Evolutionary conservation across 92 coral and sea anemone genomes (phyloP).

Genomic region (Anthopleura xanthogrammica): DNA sequence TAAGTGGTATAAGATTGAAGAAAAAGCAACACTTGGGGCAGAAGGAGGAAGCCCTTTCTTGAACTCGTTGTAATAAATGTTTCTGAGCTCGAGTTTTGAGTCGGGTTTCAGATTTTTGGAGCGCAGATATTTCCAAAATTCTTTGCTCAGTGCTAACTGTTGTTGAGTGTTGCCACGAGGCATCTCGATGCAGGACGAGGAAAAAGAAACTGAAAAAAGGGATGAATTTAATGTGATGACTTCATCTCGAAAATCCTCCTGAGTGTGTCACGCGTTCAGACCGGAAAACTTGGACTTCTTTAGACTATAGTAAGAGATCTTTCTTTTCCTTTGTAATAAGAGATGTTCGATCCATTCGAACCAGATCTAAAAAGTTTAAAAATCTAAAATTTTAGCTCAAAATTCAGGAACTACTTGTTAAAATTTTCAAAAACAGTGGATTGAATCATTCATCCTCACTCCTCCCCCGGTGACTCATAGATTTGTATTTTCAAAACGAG

Average conservation of each 20-base stretch:
- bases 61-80: constrained; percentile 50
- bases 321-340: background rate
- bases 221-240: background rate
- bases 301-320: background rate
- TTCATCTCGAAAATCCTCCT: background rate
- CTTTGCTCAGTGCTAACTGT: constrained; percentile 29
- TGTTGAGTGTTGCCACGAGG: constrained; percentile 32
- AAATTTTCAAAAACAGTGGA: background rate
- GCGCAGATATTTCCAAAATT: constrained; percentile 64
- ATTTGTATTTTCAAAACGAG: background rate
- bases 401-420: background rate
- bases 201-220: background rate
- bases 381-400: background rate
- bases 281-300: background rate
- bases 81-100: constrained; percentile 61
- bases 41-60: constrained; percentile 26
- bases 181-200: constrained; percentile 23
- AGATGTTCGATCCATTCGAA: background rate
- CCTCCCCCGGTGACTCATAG: background rate
- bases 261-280: background rate
- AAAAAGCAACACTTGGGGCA: constrained; percentile 36
- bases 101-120: constrained; percentile 50
- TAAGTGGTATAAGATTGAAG: constrained; percentile 52
- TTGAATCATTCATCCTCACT: background rate
- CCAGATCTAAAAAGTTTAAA: background rate